These are phyloP conservation scores for Zaprionus obscuricornis DNA, from an alignment of 2,888 invertebrate genomes.

Conservation along the genomic window DNA sequence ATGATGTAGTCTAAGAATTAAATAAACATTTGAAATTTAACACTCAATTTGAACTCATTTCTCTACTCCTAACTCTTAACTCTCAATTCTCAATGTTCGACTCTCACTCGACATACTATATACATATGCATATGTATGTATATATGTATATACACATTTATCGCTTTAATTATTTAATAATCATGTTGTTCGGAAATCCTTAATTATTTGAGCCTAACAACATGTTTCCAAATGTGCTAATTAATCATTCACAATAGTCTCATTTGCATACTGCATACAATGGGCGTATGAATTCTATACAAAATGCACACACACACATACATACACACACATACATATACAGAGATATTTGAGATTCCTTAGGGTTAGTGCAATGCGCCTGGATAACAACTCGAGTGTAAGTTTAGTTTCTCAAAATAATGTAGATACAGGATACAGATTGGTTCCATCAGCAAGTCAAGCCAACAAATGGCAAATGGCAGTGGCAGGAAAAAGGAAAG, in stretches of 20 bases:
- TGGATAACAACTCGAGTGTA: neutral
- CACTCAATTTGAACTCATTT: too few relatives aligned
- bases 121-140: neutral
- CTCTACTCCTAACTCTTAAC: too few relatives aligned
- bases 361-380: neutral
- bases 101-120: too few relatives aligned
- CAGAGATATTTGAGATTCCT: neutral
- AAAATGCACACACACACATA: neutral
- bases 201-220: conserved; percentile 21
- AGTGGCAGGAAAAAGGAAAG: too few relatives aligned
- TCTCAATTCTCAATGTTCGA: too few relatives aligned
- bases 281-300: neutral
- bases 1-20: too few relatives aligned
- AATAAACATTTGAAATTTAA: too few relatives aligned
- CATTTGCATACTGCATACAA: conserved; percentile 26
- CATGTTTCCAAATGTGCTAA: conserved; percentile 23
- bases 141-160: neutral
- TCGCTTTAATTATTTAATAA: neutral
- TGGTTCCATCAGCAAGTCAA: too few relatives aligned
- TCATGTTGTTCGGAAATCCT: conserved; percentile 2
- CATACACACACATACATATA: conserved; percentile 1
- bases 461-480: too few relatives aligned
- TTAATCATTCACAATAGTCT: conserved; percentile 42
- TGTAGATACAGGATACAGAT: conserved; percentile 6
- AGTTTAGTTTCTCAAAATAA: conserved; percentile 17